These are phyloP conservation scores for Drosophila paulistorum DNA, from an alignment of 1,140 invertebrate species.

Conservation along the genomic window DNA sequence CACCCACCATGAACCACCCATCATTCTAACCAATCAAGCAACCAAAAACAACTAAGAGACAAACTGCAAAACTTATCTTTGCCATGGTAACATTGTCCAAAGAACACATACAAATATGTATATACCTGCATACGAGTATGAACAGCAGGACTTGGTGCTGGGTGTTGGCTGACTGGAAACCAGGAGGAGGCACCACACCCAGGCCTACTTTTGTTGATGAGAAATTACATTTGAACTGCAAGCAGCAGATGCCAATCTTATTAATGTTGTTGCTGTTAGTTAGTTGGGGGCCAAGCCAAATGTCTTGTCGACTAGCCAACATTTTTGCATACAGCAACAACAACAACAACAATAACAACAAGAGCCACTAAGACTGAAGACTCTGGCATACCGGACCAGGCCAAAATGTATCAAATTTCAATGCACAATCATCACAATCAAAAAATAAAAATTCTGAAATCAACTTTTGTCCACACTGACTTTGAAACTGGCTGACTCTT, in stretches of 20 bases:
- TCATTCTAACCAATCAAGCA: constrained; percentile 6
- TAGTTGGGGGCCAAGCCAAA: constrained; percentile 65
- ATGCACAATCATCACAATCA: constrained; percentile 82
- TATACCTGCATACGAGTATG: no score
- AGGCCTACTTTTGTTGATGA: constrained; percentile 77
- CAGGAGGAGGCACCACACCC: constrained; percentile 62
- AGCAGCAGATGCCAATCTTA: constrained; percentile 81
- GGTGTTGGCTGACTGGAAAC: background rate
- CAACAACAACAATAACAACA: background rate
- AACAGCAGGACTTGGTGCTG: constrained; percentile 16
- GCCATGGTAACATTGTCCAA: background rate
- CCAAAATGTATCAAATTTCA: constrained; percentile 80
- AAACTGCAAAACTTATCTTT: background rate
- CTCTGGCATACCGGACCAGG: constrained; percentile 32
- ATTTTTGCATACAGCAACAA: constrained; percentile 72
- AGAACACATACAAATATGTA: background rate
- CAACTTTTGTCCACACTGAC: constrained; percentile 51
- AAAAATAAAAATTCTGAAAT: constrained; percentile 81
- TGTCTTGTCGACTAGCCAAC: constrained; percentile 80
- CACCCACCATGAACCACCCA: background rate
- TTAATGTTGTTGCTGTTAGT: constrained; percentile 68
- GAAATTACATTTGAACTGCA: constrained; percentile 79
- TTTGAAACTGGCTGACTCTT: background rate
- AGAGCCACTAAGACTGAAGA: constrained; percentile 6
- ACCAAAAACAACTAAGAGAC: background rate